Conservation (phyloP, 2,797 vertebrate species). For the Spinus olivaceus region DNA sequence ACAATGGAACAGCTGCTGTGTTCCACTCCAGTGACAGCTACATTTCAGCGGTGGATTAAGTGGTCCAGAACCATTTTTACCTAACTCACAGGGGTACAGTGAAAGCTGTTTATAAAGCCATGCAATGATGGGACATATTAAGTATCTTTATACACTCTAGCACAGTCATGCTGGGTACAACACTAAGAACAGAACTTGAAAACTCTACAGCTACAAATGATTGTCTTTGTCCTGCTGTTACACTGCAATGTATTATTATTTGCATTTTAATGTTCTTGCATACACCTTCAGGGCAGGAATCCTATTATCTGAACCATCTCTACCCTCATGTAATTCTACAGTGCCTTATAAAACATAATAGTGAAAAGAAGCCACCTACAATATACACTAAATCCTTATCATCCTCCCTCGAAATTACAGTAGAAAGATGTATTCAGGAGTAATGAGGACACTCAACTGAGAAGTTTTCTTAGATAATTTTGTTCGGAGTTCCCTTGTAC, state of each 20-base stretch:
- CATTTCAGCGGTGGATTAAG: neutral
- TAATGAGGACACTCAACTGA: neutral
- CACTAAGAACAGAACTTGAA: neutral
- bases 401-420: neutral
- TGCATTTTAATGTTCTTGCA: conserved; percentile 1
- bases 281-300: conserved; percentile 9
- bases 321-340: neutral
- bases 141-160: neutral
- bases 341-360: neutral
- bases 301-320: neutral
- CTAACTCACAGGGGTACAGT: neutral
- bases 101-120: neutral
- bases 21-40: neutral
- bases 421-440: neutral
- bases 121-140: neutral
- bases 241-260: neutral
- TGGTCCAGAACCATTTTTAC: neutral
- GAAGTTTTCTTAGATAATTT: neutral
- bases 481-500: neutral
- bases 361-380: neutral
- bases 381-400: neutral
- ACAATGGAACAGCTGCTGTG: conserved; percentile 14
- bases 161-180: neutral
- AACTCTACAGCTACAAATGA: conserved; percentile 15
- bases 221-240: conserved; percentile 11